A percentile compares a stretch with the other conserved stretches of the same genome.
These are phyloP conservation scores for Morpho helenor DNA, from an alignment of 2,888 invertebrate genomes.

Conservation along the genomic window DNA sequence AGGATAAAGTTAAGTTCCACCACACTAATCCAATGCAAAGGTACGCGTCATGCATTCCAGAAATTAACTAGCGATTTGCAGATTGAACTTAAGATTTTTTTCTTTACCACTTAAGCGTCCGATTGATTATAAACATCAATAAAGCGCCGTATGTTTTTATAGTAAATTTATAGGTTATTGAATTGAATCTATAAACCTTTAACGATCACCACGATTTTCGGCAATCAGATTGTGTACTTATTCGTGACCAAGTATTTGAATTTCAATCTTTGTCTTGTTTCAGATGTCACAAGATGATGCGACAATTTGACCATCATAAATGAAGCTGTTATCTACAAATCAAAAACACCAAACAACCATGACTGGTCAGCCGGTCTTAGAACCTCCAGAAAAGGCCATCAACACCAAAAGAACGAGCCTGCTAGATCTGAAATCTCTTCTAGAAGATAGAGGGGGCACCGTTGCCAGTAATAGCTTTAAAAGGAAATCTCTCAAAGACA, in stretches of 20 bases:
- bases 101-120: too few species aligned
- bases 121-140: too few species aligned
- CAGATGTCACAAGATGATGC: constrained; percentile 69
- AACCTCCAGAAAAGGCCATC: constrained; percentile 56
- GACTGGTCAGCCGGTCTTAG: constrained; percentile 37
- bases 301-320: constrained; percentile 55
- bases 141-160: too few species aligned
- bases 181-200: too few species aligned
- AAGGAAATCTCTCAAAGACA: constrained; percentile 37
- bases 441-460: constrained; percentile 70
- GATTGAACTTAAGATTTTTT: too few species aligned
- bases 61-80: too few species aligned
- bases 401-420: constrained; percentile 54
- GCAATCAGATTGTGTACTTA: too few species aligned
- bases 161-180: too few species aligned
- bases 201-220: too few species aligned
- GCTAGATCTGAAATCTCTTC: constrained; percentile 63
- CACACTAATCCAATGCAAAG: too few species aligned
- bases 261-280: constrained; percentile 39
- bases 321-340: constrained; percentile 31
- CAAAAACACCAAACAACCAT: constrained; percentile 40
- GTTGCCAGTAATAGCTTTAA: constrained; percentile 31
- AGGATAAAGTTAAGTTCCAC: too few species aligned
- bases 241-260: background rate
- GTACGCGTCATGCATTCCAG: too few species aligned